Evolutionary conservation across 2,888 invertebrate genomes (phyloP).

Genomic region (Actias luna): DNA sequence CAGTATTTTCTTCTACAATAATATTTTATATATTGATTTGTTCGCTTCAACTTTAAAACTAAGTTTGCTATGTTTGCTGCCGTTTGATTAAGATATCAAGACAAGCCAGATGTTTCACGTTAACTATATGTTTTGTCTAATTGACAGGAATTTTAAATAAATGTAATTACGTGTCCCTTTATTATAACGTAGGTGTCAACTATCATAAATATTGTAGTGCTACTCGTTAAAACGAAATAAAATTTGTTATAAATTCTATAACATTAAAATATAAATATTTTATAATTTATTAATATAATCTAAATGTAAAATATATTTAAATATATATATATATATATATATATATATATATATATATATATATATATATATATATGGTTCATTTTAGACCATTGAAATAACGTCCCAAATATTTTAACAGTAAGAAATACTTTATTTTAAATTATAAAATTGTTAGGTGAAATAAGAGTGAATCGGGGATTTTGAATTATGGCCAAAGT

Average conservation of each 20-base stretch:
- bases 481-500: conserved; percentile 30
- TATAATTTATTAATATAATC: neutral
- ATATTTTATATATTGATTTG: conserved; percentile 66
- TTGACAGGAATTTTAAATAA: neutral
- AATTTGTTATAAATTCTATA: neutral
- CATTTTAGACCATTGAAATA: neutral
- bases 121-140: neutral
- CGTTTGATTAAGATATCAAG: conserved; percentile 10
- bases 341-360: neutral
- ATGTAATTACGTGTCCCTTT: neutral
- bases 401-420: neutral
- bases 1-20: conserved; percentile 55
- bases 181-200: neutral
- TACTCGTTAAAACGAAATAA: neutral
- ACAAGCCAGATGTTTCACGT: neutral
- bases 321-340: neutral
- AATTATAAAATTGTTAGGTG: neutral
- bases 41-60: conserved; percentile 44
- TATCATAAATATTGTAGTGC: neutral
- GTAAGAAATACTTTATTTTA: neutral
- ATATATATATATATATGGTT: neutral
- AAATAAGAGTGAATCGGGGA: conserved; percentile 20
- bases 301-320: neutral
- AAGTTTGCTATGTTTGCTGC: neutral
- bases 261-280: neutral